Evolutionary conservation across 2,888 invertebrate genomes (phyloP), one percentile per base, ranked within the genome.

Genomic region (Macroteleia sp.): DNA sequence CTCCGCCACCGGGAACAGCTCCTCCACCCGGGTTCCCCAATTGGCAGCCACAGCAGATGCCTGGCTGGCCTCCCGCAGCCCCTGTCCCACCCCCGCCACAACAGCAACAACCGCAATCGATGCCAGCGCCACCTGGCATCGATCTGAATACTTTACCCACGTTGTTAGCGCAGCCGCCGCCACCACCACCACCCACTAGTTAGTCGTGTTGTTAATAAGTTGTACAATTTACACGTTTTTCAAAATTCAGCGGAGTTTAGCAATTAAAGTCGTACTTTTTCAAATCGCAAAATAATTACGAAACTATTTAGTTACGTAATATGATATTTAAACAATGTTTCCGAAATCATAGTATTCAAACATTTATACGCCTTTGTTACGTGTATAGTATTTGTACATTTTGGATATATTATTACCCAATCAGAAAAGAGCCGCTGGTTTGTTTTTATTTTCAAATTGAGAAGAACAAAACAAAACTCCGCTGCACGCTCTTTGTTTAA

Each of bases 111-210:
- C 88, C 87, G 64, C 91, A 89, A 44, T 88, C 54, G 14, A 62
- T 87, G 17, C 90, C 90, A 12, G 89, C 88, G 10, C 90, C 91
- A 6, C 93, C 93, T 14, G 93, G 93, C 10, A 93, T 93, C 52
- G 93, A 93, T 83, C 92, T 93, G 62, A 93, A 92, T 52, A 92
- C 92, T 32, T 89, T 93, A 41, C 93, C 93, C 1, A 93, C 92
- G 46, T 86, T 95, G 50, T 86, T 94, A 46, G 93, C 94, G 46
- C 94, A 95, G 22, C 95, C 95, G 2, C 95, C 95, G 3, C 95
- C 95, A 10, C 95, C 95, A 2, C 95, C 95, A 0, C 94, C 93
- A 1, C 91, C 91, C 3, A 89, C 91, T 19, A 91, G 91, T 88
- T 91, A 91, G 86, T 90, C 19, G 28, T n/a, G 30, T 20, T n/a